phyloP scores from a whole-genome alignment of 2,113 vertebrate genomes.

The Phocoena phocoena region DNA sequence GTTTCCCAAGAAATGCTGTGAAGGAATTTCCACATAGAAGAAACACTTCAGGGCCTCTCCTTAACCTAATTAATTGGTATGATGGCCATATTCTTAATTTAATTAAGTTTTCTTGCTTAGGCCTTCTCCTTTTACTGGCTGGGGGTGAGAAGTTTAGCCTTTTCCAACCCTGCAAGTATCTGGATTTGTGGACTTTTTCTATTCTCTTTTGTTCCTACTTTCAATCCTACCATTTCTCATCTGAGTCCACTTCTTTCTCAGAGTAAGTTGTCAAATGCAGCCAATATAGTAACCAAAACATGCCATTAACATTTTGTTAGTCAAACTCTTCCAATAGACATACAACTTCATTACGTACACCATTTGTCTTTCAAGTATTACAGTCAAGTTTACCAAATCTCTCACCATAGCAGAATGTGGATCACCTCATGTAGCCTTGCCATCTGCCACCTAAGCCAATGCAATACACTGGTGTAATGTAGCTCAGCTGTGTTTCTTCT shows the following conservation, averaged over 20 bases:
- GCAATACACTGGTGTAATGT: not conserved
- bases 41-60: not conserved
- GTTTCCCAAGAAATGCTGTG: not conserved
- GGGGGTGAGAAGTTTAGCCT: not conserved
- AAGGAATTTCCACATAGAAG: not conserved
- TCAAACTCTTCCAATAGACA: not conserved
- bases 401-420: not conserved
- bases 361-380: not conserved
- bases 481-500: not conserved
- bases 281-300: slow-evolving; percentile 26
- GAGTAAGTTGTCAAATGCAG: slow-evolving; percentile 18
- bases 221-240: not conserved
- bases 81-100: not conserved
- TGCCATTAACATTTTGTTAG: not conserved
- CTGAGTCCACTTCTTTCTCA: slow-evolving; percentile 17
- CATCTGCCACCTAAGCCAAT: not conserved
- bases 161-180: not conserved
- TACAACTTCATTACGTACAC: not conserved
- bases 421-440: not conserved
- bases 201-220: not conserved
- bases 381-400: not conserved
- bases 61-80: not conserved
- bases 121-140: not conserved
- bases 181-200: not conserved
- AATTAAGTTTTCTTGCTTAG: slow-evolving; percentile 22